Base-by-base conservation (phyloP, 2,888 invertebrate genomes). In the Ditula angustiorana region DNA sequence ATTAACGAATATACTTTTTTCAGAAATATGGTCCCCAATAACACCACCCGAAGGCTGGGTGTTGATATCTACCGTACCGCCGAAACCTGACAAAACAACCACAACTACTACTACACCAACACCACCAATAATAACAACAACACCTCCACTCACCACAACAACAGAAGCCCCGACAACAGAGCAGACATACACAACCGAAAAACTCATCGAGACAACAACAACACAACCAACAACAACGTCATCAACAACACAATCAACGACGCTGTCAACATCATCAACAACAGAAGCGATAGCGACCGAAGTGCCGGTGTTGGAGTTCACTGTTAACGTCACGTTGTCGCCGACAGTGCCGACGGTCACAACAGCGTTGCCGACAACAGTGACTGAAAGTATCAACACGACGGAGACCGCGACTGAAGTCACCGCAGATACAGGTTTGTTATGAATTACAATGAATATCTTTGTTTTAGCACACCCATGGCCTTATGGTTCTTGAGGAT, bases 21-120 rank as follows among this genome's bases (percentile, higher is more conserved):
- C 87, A 93, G 94, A 93, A 82, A 92, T 92, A 63, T 95, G 95
- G 95, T 92, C 94, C 13, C 95, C 95, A 4, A 93, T 95, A 52
- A 95, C 95, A 1, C 94, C 95, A 5, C 94, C 95, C 7, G 95
- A 95, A 72, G 94, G 94, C 8, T 96, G 96, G 96, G 93, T 96
- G 8, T 83, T 95, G 56, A 81, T 93, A 67, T 87, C 88, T 67
- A 86, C 87, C 7, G 79, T 88, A 28, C 80, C 85, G 67, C 86
- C 86, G 53, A 90, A 83, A 77, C 81, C 82, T 55, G 90, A 88
- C 79, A 72, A 81, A 0, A 69, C 82, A 59, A 16, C 76, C 13
- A 62, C 76, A 49, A 70, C 75, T 2, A 62, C 80, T 7, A 74
- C 76, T 8, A 68, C 73, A 30, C 59, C 57, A 23, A 55, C 68